Evolutionary conservation across 1,140 invertebrate genomes (phyloP).

Genomic region (Trachelipus rathkii): DNA sequence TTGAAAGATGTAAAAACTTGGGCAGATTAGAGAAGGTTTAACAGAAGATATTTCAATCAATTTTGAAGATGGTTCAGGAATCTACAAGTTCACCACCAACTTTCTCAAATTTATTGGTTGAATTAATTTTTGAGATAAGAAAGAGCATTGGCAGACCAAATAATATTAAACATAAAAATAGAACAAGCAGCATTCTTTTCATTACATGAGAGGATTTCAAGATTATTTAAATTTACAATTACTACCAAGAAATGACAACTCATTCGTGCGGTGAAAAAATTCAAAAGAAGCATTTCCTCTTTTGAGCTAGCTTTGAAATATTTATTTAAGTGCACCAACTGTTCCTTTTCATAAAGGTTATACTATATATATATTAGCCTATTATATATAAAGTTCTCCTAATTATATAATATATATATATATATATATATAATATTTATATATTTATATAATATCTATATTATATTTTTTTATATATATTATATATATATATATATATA

Average conservation of each 20-base stretch:
- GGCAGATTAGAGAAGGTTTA: too few relatives aligned
- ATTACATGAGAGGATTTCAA: background rate
- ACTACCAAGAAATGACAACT: background rate
- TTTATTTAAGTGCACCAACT: background rate
- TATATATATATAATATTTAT: too few relatives aligned
- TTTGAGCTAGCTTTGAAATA: slow-evolving; percentile 1
- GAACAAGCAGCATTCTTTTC: background rate
- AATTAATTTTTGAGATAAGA: background rate
- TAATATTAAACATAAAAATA: background rate
- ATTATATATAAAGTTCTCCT: too few relatives aligned
- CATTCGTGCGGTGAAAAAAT: background rate
- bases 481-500: too few relatives aligned
- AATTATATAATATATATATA: too few relatives aligned
- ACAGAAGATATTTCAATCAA: too few relatives aligned
- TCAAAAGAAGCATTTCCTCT: background rate
- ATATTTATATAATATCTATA: too few relatives aligned
- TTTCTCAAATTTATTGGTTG: background rate
- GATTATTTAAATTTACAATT: background rate
- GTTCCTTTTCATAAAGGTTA: too few relatives aligned
- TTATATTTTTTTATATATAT: too few relatives aligned
- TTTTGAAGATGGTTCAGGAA: too few relatives aligned
- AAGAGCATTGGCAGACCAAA: background rate
- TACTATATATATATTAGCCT: too few relatives aligned
- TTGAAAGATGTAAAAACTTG: too few relatives aligned
- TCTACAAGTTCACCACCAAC: background rate